Evolutionary conservation across 2,888 invertebrate genomes (phyloP).

Genomic region (Acanthosoma haemorrhoidale): DNA sequence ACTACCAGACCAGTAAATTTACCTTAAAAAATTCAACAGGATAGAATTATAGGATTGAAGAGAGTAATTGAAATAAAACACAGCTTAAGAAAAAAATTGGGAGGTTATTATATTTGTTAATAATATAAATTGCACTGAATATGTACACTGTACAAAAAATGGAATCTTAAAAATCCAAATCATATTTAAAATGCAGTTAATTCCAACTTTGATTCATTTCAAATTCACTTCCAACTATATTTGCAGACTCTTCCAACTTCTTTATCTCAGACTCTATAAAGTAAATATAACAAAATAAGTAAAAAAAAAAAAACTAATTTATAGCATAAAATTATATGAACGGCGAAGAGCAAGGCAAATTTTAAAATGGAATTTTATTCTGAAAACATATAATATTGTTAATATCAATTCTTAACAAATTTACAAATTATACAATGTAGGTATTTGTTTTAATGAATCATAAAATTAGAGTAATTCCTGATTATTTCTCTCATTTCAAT

Average conservation of each 20-base stretch:
- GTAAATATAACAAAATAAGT: neutral
- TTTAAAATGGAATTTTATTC: neutral
- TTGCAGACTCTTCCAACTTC: constrained; percentile 12
- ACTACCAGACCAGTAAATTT: too few relatives aligned
- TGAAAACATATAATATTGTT: too few relatives aligned
- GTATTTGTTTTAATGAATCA: too few relatives aligned
- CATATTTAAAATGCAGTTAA: neutral
- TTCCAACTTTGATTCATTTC: neutral
- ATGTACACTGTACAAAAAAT: neutral
- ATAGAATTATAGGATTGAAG: too few relatives aligned
- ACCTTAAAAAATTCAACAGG: too few relatives aligned
- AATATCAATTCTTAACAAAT: too few relatives aligned
- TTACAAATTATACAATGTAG: too few relatives aligned
- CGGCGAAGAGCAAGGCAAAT: neutral
- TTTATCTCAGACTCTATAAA: neutral
- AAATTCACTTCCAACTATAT: constrained; percentile 7
- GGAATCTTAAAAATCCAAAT: neutral
- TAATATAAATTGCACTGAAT: neutral
- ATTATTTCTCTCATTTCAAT: too few relatives aligned
- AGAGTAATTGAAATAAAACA: neutral
- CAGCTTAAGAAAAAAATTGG: neutral
- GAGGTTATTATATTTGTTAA: constrained; percentile 8
- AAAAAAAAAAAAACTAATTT: neutral
- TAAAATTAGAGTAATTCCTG: too few relatives aligned
- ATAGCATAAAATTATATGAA: too few relatives aligned